Evolutionary conservation across 2,797 vertebrate genomes (phyloP), one percentile per base, ranked within the genome.

Genomic region (Notamacropus eugenii): DNA sequence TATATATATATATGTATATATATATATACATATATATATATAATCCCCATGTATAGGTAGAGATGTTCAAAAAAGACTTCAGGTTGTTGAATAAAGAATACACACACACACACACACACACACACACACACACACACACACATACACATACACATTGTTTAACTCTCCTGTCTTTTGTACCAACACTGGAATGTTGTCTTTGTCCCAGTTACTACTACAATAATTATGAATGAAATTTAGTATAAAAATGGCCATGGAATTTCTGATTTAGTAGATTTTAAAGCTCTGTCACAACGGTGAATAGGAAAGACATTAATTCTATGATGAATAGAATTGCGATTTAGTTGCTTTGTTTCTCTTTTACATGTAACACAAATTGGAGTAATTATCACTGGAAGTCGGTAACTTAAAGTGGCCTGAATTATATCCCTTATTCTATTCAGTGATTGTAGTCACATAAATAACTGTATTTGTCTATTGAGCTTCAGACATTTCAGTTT

Each of bases 341-440:
- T 95, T 97, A 96, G 91, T 93, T 94, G 92, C 12, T 96, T 24
- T 96, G 93, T 97, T 97, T 97, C 55, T 92, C 91, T 97, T 97
- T 96, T 97, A 96, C 96, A 93, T 95, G 90, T 94, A 96, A 95
- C 55, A 95, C 92, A 95, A 98, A 96, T 96, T 95, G 95, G 93
- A 96, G 91, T 97, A 97, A 93, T 98, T 98, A 97, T 97, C 95
- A 67, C 87, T 96, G 94, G 93, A 90, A 50, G 96, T 98, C 97
- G 98, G 97, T 90, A 96, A 96, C 94, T 93, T 96, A 97, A 98
- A 97, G 90, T 97, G 96, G 95, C 91, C 95, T 54, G 74, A 97
- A 98, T 98, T 97, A 97, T 96, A 98, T 97, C 97, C 96, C 94
- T 97, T 97, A 93, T 97, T 97, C 97, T 96, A 92, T 96, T 97